Percentiles rank a stretch among this genome's conserved stretches.
These are phyloP conservation scores for Gymnoscopelus braueri DNA, from an alignment of 2,797 vertebrate genomes.

Conservation along the genomic window DNA sequence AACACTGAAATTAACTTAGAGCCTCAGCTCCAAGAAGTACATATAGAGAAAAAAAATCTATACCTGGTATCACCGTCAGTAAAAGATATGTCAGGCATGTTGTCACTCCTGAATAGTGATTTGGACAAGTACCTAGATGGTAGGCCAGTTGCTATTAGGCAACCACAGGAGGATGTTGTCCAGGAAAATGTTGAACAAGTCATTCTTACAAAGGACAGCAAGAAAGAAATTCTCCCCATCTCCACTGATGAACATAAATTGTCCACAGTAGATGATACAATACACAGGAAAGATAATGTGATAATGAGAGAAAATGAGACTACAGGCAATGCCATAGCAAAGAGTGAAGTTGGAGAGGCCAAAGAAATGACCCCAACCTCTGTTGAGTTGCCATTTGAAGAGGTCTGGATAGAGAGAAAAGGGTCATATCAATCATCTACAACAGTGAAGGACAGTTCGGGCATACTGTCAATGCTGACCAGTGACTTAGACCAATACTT, in stretches of 20 bases:
- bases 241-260: slow-evolving; percentile 23
- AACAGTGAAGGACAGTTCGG: slow-evolving; percentile 41
- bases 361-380: slow-evolving; percentile 2
- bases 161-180: slow-evolving; percentile 34
- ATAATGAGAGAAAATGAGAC: not conserved
- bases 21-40: slow-evolving; percentile 46
- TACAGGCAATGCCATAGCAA: not conserved
- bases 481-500: slow-evolving; percentile 2
- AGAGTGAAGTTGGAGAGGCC: slow-evolving; percentile 8
- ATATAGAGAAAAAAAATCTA: slow-evolving; percentile 34
- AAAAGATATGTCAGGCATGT: slow-evolving; percentile 62
- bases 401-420: slow-evolving; percentile 29
- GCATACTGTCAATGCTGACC: slow-evolving; percentile 8
- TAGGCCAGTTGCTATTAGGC: slow-evolving; percentile 4
- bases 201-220: slow-evolving; percentile 34
- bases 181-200: slow-evolving; percentile 62
- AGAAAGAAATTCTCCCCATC: slow-evolving; percentile 20
- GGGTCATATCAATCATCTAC: slow-evolving; percentile 19
- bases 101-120: slow-evolving; percentile 51
- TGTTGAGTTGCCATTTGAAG: slow-evolving; percentile 28
- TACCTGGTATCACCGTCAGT: not conserved
- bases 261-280: not conserved
- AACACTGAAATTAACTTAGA: slow-evolving; percentile 27
- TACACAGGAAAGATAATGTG: slow-evolving; percentile 1
- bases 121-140: slow-evolving; percentile 51